Evolutionary conservation across 2,888 invertebrate genomes (phyloP).

Genomic region (Cheilosia scutellata): DNA sequence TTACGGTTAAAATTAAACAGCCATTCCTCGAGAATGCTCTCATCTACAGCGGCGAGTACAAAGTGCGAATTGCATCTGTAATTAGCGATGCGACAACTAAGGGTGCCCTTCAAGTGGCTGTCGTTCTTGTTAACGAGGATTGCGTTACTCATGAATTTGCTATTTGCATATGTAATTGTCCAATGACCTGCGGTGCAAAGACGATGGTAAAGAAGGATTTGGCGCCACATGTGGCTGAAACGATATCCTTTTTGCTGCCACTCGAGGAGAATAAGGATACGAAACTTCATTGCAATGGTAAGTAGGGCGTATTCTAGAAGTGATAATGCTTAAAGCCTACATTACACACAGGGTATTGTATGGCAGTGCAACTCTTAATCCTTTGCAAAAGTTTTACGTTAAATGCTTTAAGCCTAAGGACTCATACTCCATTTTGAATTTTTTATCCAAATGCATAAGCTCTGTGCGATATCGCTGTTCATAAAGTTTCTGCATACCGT

Average conservation of each 20-base stretch:
- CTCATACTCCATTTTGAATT: slow-evolving; percentile 45
- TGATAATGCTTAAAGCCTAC: not conserved
- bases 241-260: slow-evolving; percentile 79
- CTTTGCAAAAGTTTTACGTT: slow-evolving; percentile 39
- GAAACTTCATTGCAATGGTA: slow-evolving; percentile 79
- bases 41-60: slow-evolving; percentile 70
- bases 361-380: slow-evolving; percentile 48
- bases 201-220: slow-evolving; percentile 77
- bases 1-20: slow-evolving; percentile 80
- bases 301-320: slow-evolving; percentile 48
- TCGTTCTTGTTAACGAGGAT: slow-evolving; percentile 79
- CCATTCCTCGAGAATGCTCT: slow-evolving; percentile 80
- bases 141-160: slow-evolving; percentile 76
- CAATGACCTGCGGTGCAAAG: slow-evolving; percentile 74
- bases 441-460: slow-evolving; percentile 14
- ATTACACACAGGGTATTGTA: not conserved
- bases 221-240: slow-evolving; percentile 78
- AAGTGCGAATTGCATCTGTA: slow-evolving; percentile 79
- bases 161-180: slow-evolving; percentile 79
- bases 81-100: slow-evolving; percentile 80
- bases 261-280: slow-evolving; percentile 76
- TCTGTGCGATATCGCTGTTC: slow-evolving; percentile 9
- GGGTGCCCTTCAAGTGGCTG: slow-evolving; percentile 79
- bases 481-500: slow-evolving; percentile 7
- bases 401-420: slow-evolving; percentile 35